phyloP scores from a whole-genome alignment of 2,113 vertebrate species.

The Butastur rufipennis region DNA sequence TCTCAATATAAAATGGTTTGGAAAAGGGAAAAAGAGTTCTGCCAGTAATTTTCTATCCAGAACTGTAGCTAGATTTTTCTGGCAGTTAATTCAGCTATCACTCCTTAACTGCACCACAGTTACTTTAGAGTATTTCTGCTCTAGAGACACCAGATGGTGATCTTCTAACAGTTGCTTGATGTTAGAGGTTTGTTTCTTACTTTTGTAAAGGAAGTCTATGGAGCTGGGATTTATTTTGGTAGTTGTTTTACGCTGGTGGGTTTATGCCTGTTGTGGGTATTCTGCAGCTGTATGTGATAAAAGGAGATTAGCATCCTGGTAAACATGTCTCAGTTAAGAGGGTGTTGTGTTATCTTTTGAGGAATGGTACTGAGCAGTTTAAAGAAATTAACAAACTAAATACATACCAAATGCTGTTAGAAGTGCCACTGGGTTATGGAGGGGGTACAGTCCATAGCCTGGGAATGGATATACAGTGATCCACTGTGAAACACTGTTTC shows the following conservation, averaged over 20 bases:
- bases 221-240: neutral
- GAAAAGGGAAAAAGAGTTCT: neutral
- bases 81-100: neutral
- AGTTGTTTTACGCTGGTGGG: neutral
- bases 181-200: neutral
- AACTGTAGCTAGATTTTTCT: neutral
- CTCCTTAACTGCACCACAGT: neutral
- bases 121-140: conserved; percentile 7
- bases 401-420: neutral
- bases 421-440: neutral
- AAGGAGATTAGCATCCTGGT: neutral
- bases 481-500: neutral
- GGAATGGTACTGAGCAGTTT: neutral
- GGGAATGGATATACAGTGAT: neutral
- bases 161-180: neutral
- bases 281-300: neutral
- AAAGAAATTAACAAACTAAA: neutral
- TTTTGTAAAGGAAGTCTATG: neutral
- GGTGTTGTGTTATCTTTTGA: neutral
- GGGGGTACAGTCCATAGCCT: neutral
- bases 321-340: neutral
- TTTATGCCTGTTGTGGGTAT: neutral
- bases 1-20: neutral
- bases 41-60: neutral
- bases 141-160: neutral